A percentile compares a stretch with the other conserved stretches of the same genome.
Evolutionary conservation across 1,140 invertebrate species (phyloP).

Genomic region (Lethrus apterus): DNA sequence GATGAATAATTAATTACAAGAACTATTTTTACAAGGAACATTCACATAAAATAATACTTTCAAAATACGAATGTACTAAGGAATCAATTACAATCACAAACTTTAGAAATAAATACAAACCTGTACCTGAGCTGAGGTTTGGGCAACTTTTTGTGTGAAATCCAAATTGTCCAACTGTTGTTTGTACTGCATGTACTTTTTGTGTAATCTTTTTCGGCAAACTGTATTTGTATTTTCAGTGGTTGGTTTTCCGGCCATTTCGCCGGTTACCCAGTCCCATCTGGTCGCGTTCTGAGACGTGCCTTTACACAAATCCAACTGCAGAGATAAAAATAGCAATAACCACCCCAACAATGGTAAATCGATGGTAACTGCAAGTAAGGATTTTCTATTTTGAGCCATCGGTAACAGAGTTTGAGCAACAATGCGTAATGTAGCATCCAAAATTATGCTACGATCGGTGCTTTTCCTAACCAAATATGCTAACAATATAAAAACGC

Average conservation of each 20-base stretch:
- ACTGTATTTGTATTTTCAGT: conserved; percentile 38
- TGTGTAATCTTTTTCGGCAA: conserved; percentile 63
- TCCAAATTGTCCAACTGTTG: conserved; percentile 66
- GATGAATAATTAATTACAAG: too few relatives aligned
- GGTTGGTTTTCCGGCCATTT: conserved; percentile 39
- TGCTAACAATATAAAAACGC: conserved; percentile 78
- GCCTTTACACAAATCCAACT: conserved; percentile 53
- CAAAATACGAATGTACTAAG: too few relatives aligned
- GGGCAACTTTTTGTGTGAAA: conserved; percentile 49
- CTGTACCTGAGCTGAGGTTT: conserved; percentile 50
- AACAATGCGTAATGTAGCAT: conserved; percentile 54
- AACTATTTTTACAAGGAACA: too few relatives aligned
- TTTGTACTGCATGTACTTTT: conserved; percentile 61
- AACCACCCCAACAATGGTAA: conserved; percentile 70
- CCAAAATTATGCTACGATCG: conserved; percentile 54
- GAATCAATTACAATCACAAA: too few relatives aligned
- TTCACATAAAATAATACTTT: background rate
- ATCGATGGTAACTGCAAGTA: conserved; percentile 48
- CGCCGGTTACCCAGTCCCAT: conserved; percentile 72
- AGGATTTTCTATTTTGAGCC: conserved; percentile 40
- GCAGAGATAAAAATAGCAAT: conserved; percentile 67
- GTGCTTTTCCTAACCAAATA: conserved; percentile 77
- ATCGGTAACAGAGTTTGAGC: conserved; percentile 49
- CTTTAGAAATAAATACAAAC: conserved; percentile 35
- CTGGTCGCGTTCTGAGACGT: conserved; percentile 43